Evolutionary conservation across 92 coral and sea anemone genomes (phyloP).

Genomic region (Virgularia gustaviana): DNA sequence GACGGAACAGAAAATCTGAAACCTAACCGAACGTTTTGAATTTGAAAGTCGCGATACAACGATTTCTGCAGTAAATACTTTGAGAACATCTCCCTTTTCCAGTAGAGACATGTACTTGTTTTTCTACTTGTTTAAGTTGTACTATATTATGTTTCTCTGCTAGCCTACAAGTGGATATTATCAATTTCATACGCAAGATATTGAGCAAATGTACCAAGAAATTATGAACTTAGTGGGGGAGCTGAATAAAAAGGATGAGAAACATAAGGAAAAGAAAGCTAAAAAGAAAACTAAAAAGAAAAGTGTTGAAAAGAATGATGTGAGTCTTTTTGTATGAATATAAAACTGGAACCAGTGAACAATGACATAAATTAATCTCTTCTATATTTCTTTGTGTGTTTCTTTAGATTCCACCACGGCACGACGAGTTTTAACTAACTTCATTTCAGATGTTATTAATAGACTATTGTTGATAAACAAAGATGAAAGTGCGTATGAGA

Average conservation of each 20-base stretch:
- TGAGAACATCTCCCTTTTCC: background rate
- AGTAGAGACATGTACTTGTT: background rate
- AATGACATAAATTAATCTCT: background rate
- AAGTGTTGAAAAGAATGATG: constrained; percentile 14
- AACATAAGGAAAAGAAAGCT: constrained; percentile 16
- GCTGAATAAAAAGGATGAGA: constrained; percentile 33
- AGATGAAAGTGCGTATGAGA: too few species aligned
- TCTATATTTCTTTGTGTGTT: background rate
- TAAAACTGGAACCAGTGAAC: too few species aligned
- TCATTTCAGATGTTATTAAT: too few species aligned
- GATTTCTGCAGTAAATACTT: too few species aligned
- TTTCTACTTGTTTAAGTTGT: background rate
- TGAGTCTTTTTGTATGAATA: background rate
- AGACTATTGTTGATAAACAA: too few species aligned
- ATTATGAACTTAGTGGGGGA: constrained; percentile 52
- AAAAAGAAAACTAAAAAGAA: background rate
- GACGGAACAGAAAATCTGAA: too few species aligned
- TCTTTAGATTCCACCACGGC: constrained; percentile 4
- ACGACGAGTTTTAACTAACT: constrained; percentile 31
- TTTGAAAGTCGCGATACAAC: too few species aligned
- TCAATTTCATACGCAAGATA: constrained; percentile 52
- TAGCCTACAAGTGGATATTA: constrained; percentile 59
- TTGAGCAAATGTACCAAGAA: constrained; percentile 49
- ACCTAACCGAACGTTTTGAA: too few species aligned
- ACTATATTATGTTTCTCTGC: background rate